Evolutionary conservation across 92 coral and sea anemone genomes (phyloP).

Genomic region (Virgularia gustaviana): DNA sequence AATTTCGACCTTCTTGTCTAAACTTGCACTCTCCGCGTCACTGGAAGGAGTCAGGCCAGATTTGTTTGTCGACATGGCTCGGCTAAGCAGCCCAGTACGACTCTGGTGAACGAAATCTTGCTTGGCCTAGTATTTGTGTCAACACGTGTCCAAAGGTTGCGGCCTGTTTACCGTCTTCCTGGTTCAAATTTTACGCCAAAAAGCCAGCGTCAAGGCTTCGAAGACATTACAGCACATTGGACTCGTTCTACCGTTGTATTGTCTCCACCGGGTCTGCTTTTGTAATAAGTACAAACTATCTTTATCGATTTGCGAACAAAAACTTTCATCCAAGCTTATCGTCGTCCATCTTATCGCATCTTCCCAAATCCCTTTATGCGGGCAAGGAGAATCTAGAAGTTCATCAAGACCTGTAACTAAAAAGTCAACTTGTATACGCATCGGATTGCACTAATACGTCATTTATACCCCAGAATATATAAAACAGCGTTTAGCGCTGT

Average conservation of each 20-base stretch:
- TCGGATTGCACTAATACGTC: background rate
- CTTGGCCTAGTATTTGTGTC: too few species aligned
- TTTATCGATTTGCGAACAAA: background rate
- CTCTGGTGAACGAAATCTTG: background rate
- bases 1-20: slow-evolving; percentile 21
- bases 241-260: background rate
- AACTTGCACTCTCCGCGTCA: background rate
- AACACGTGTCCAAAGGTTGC: too few species aligned
- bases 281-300: background rate
- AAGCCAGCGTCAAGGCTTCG: background rate
- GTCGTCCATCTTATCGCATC: slow-evolving; percentile 21
- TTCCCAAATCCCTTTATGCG: slow-evolving; percentile 10
- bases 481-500: background rate
- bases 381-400: background rate
- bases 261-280: background rate
- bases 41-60: background rate
- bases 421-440: background rate
- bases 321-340: background rate
- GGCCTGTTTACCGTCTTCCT: too few species aligned
- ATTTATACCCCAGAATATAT: background rate
- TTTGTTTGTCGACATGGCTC: slow-evolving; percentile 9
- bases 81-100: background rate
- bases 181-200: background rate
- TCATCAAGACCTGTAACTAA: background rate
- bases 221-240: background rate